Evolutionary conservation across 2,888 invertebrate species (phyloP).

Genomic region (Leptopilina syphax): DNA sequence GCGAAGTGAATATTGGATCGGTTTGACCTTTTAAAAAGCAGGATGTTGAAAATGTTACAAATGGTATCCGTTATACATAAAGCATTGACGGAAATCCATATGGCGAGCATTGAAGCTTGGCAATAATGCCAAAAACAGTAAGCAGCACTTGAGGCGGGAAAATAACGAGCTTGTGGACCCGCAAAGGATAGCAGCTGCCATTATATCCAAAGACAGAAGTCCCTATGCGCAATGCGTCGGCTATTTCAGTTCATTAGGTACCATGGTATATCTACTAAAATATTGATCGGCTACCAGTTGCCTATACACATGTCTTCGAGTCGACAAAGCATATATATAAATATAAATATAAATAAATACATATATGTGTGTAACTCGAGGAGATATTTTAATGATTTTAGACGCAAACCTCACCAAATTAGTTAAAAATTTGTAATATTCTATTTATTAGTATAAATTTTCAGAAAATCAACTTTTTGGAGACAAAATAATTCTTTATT

Average conservation of each 20-base stretch:
- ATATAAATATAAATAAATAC: neutral
- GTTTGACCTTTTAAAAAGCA: neutral
- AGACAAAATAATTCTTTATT: too few species aligned
- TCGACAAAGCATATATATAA: neutral
- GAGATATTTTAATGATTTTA: too few species aligned
- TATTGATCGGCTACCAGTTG: conserved; percentile 40
- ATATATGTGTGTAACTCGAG: too few species aligned
- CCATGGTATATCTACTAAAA: conserved; percentile 41
- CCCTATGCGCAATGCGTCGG: conserved; percentile 45
- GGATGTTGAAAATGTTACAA: neutral
- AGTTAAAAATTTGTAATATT: too few species aligned
- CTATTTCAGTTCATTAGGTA: conserved; percentile 46
- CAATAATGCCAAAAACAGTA: conserved; percentile 43
- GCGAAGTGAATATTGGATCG: too few species aligned
- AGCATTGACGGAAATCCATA: conserved; percentile 23
- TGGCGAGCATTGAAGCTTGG: conserved; percentile 25
- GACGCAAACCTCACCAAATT: too few species aligned
- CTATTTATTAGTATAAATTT: too few species aligned
- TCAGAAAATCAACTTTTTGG: too few species aligned
- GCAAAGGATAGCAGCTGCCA: conserved; percentile 52
- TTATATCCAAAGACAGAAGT: conserved; percentile 53
- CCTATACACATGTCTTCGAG: too few species aligned
- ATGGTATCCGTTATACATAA: conserved; percentile 16
- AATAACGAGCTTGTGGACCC: conserved; percentile 49
- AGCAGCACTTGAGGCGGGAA: conserved; percentile 39